These are phyloP conservation scores for Coilia nasus DNA, from an alignment of 2,797 vertebrate genomes.

Conservation along the genomic window DNA sequence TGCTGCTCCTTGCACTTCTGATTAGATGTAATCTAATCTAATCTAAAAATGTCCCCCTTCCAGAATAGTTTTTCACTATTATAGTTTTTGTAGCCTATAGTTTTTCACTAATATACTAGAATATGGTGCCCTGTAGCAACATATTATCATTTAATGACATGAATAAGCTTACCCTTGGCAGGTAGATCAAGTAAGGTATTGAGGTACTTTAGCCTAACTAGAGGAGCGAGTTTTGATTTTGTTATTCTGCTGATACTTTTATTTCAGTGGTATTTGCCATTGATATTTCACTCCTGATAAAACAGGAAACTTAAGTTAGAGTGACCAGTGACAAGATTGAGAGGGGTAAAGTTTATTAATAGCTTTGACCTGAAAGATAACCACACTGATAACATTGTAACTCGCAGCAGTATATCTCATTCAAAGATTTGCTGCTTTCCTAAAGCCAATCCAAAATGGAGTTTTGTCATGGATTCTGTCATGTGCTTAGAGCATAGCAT, in stretches of 20 bases:
- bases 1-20: no score
- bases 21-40: no score
- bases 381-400: neutral
- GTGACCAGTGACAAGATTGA: neutral
- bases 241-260: neutral
- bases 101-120: no score
- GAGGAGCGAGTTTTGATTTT: no score
- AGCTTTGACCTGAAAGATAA: neutral
- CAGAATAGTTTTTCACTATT: no score
- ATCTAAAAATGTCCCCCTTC: no score
- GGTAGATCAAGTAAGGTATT: neutral
- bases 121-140: no score
- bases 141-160: neutral
- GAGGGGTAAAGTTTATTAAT: neutral
- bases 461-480: constrained; percentile 21
- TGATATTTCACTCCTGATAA: neutral
- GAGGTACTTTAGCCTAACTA: neutral
- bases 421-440: neutral
- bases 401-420: neutral
- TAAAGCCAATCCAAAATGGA: constrained; percentile 1
- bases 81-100: no score
- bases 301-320: neutral
- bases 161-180: neutral
- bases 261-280: neutral
- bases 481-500: neutral